phyloP scores from a whole-genome alignment of 2,888 invertebrate genomes.

The Heliconius aoede region DNA sequence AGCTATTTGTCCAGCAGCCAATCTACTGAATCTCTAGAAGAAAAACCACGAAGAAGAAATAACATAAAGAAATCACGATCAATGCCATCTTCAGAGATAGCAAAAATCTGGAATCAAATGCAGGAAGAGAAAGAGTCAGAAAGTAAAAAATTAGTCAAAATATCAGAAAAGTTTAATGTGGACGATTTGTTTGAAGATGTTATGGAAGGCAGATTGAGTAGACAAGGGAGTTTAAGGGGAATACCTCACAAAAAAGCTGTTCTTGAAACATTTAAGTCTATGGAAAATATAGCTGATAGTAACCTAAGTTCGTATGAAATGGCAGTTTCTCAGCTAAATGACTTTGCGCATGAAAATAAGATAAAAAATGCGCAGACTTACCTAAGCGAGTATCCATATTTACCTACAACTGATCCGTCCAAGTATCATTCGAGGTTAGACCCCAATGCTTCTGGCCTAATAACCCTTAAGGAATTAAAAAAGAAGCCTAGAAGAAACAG shows the following conservation, averaged over 20 bases:
- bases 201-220: slow-evolving; percentile 75
- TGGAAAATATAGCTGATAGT: slow-evolving; percentile 74
- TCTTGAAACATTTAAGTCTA: slow-evolving; percentile 78
- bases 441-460: slow-evolving; percentile 73
- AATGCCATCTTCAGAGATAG: slow-evolving; percentile 76
- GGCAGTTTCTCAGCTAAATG: slow-evolving; percentile 64
- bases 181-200: slow-evolving; percentile 80
- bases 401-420: slow-evolving; percentile 78
- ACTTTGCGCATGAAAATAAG: slow-evolving; percentile 68
- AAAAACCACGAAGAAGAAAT: slow-evolving; percentile 53
- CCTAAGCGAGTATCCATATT: slow-evolving; percentile 77
- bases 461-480: slow-evolving; percentile 73
- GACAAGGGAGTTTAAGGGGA: slow-evolving; percentile 79
- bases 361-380: slow-evolving; percentile 75
- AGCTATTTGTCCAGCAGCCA: slow-evolving; percentile 65
- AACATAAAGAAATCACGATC: slow-evolving; percentile 72
- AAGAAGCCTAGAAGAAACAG: slow-evolving; percentile 74
- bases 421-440: slow-evolving; percentile 78
- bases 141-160: slow-evolving; percentile 69
- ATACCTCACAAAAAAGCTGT: slow-evolving; percentile 83
- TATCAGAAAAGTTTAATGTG: slow-evolving; percentile 81
- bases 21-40: slow-evolving; percentile 70
- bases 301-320: slow-evolving; percentile 74
- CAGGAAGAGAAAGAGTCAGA: slow-evolving; percentile 58
- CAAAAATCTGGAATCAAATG: slow-evolving; percentile 71